Evolutionary conservation across 2,888 invertebrate genomes (phyloP).

Genomic region (Synergus japonicus): DNA sequence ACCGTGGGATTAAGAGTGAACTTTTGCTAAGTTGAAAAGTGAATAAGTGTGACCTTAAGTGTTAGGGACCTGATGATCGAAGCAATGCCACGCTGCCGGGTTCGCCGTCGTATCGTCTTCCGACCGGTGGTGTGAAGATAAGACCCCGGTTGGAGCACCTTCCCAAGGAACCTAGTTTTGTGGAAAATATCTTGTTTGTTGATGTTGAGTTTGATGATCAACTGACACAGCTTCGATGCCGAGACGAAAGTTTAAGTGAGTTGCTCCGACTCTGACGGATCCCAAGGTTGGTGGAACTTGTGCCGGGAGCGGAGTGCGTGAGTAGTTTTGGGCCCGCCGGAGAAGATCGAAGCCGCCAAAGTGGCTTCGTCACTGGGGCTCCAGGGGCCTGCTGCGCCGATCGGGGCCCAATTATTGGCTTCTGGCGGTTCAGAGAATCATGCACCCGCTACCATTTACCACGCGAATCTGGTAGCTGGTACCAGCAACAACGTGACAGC

Average conservation of each 20-base stretch:
- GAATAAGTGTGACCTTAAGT: constrained; percentile 32
- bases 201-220: constrained; percentile 2
- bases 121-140: constrained; percentile 43
- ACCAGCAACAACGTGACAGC: constrained; percentile 73
- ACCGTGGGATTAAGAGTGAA: constrained; percentile 51
- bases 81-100: constrained; percentile 65
- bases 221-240: constrained; percentile 48
- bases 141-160: not conserved
- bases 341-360: constrained; percentile 76
- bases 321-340: constrained; percentile 70
- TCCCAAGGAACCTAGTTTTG: constrained; percentile 35
- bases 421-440: constrained; percentile 60
- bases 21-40: constrained; percentile 40
- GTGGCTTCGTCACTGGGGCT: constrained; percentile 78
- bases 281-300: constrained; percentile 48
- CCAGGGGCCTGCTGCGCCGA: constrained; percentile 77
- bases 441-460: constrained; percentile 72
- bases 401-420: constrained; percentile 76
- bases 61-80: constrained; percentile 45
- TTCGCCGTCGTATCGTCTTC: constrained; percentile 57
- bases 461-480: constrained; percentile 77
- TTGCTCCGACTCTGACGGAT: constrained; percentile 35
- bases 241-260: constrained; percentile 55
- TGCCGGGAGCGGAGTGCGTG: constrained; percentile 57
- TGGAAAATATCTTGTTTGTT: constrained; percentile 47